These are phyloP conservation scores for Pangasius krempfi DNA, from an alignment of 2,797 vertebrate genomes.

Conservation along the genomic window DNA sequence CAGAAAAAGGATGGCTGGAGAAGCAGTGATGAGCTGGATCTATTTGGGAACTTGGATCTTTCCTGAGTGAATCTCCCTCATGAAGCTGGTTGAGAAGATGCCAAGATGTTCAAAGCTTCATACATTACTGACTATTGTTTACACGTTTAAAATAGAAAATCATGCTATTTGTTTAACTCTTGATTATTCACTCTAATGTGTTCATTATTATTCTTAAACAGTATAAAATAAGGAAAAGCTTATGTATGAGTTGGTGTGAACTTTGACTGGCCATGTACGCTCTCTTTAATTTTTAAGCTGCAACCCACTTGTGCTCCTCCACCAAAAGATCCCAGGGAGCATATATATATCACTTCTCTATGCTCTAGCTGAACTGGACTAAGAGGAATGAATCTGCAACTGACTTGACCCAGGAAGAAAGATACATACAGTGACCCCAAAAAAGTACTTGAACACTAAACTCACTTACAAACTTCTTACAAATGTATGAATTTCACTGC, in stretches of 20 bases:
- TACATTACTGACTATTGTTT: background rate
- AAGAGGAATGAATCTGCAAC: no score
- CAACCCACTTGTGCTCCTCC: background rate
- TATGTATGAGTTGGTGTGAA: background rate
- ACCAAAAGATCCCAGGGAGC: background rate
- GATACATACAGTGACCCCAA: background rate
- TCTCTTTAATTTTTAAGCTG: background rate
- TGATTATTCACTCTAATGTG: background rate
- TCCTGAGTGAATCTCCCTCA: background rate
- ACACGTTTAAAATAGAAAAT: background rate
- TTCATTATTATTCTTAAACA: no score
- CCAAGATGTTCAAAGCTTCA: background rate
- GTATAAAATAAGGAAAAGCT: background rate
- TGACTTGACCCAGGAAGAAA: no score
- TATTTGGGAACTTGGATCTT: background rate
- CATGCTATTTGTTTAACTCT: background rate
- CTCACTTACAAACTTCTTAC: no score
- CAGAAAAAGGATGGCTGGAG: background rate
- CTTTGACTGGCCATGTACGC: background rate
- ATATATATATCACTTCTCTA: background rate
- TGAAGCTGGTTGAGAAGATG: background rate
- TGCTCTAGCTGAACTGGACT: no score
- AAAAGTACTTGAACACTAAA: background rate
- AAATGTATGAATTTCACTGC: no score
- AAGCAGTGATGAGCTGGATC: background rate